Conservation (phyloP, 2,113 vertebrate genomes). For the Cyphomyrus discorhynchus region DNA sequence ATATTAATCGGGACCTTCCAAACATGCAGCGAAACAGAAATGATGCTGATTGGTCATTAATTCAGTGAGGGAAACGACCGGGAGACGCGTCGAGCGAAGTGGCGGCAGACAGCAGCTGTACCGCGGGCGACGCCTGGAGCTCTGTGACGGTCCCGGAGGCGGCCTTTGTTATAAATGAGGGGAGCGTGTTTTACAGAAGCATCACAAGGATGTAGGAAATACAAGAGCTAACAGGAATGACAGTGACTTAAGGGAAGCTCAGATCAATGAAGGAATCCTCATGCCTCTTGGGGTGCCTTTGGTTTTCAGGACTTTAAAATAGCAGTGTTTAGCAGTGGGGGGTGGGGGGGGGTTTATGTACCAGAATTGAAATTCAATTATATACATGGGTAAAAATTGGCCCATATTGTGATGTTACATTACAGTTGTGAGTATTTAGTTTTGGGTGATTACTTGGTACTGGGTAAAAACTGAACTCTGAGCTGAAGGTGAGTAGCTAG, state of each 20-base stretch:
- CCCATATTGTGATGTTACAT: neutral
- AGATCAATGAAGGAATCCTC: neutral
- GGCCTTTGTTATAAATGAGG: neutral
- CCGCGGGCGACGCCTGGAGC: neutral
- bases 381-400: neutral
- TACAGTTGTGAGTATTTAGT: neutral
- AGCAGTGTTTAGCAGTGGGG: neutral
- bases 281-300: neutral
- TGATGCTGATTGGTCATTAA: neutral
- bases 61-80: neutral
- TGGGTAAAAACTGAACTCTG: neutral
- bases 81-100: neutral
- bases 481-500: neutral
- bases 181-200: neutral
- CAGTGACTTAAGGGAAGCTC: neutral
- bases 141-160: neutral
- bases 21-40: neutral
- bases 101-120: neutral
- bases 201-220: neutral
- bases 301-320: neutral
- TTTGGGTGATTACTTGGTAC: neutral
- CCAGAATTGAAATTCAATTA: neutral
- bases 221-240: neutral
- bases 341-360: neutral
- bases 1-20: neutral